phyloP scores from a whole-genome alignment of 2,888 invertebrate species.

The Rhaphigaster nebulosa region DNA sequence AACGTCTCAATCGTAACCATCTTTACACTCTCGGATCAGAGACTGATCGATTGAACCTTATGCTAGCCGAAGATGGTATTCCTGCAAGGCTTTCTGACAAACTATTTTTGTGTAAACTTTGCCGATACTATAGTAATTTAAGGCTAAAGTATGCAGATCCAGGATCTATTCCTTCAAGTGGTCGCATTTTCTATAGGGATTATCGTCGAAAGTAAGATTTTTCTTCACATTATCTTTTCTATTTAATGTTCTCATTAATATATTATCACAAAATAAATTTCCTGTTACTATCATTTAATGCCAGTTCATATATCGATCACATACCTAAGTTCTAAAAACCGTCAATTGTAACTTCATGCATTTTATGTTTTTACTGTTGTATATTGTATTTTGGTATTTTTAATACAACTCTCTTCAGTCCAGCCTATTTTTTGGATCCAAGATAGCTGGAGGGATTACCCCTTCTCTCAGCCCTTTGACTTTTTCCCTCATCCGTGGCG shows the following conservation, averaged over 20 bases:
- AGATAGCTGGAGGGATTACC: no score
- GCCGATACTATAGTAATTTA: conserved; percentile 82
- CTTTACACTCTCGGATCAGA: conserved; percentile 77
- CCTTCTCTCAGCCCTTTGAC: no score
- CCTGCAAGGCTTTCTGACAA: conserved; percentile 79
- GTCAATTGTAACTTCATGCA: no score
- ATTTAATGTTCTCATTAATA: neutral
- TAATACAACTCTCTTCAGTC: no score
- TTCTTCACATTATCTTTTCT: neutral
- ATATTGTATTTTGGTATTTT: no score
- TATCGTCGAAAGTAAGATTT: conserved; percentile 75
- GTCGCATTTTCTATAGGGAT: conserved; percentile 74
- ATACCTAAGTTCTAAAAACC: no score
- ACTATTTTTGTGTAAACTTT: conserved; percentile 85
- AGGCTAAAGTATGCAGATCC: conserved; percentile 74
- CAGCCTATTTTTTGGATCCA: no score
- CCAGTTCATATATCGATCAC: no score
- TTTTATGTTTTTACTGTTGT: no score
- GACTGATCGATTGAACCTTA: conserved; percentile 71
- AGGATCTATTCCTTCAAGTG: conserved; percentile 67
- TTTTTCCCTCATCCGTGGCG: no score
- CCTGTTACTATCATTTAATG: no score
- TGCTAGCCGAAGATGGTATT: conserved; percentile 71
- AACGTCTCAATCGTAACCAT: conserved; percentile 82
- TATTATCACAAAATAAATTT: neutral